Evolutionary conservation across 2,113 vertebrate genomes (phyloP).

Genomic region (Rhodinocichla rosea): DNA sequence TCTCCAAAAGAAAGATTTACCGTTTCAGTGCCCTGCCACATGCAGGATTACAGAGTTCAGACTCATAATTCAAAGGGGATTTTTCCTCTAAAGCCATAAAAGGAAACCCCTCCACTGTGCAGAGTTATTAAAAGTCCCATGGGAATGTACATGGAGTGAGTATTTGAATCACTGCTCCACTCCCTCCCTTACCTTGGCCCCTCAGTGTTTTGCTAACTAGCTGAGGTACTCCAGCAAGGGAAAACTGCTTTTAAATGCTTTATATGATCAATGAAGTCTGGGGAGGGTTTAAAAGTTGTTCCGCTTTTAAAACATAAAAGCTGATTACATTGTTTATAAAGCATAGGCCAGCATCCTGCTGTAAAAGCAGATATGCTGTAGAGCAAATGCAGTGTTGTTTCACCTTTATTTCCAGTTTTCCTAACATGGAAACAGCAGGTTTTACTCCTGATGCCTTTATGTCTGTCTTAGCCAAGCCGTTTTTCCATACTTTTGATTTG

Average conservation of each 20-base stretch:
- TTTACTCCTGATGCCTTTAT: background rate
- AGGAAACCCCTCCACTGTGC: background rate
- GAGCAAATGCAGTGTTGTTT: background rate
- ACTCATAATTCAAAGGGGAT: background rate
- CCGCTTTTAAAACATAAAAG: background rate
- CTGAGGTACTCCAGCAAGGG: background rate
- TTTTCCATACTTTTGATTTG: background rate
- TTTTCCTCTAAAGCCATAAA: background rate
- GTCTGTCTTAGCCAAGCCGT: background rate
- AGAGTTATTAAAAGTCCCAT: background rate
- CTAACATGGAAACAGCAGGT: background rate
- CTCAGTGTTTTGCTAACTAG: background rate
- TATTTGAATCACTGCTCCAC: background rate
- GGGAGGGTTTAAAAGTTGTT: background rate
- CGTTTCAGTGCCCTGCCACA: background rate
- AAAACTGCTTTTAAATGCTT: background rate
- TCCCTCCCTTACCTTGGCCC: background rate
- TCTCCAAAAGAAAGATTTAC: background rate
- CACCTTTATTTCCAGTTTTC: background rate
- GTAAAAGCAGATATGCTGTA: background rate
- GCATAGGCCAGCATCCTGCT: background rate
- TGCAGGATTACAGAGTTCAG: background rate
- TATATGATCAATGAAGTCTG: background rate
- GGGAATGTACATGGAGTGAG: background rate
- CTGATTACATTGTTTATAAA: background rate